Evolutionary conservation across 2,113 vertebrate species (phyloP).

Genomic region (Etheostoma cragini): DNA sequence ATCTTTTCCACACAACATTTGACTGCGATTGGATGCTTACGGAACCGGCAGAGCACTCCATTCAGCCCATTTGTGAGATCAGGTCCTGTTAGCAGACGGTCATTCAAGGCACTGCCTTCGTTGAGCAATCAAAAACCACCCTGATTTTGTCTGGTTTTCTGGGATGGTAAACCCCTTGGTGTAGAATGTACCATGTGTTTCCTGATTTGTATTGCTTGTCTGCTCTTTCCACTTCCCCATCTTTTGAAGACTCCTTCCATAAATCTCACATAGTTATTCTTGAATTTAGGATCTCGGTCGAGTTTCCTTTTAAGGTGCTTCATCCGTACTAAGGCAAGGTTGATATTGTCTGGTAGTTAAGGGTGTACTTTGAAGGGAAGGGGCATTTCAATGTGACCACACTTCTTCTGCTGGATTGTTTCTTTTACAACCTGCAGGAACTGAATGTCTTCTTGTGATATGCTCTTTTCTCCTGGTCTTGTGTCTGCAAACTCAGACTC

Average conservation of each 20-base stretch:
- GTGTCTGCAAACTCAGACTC: too few relatives aligned
- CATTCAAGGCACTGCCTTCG: not conserved
- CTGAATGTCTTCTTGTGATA: too few relatives aligned
- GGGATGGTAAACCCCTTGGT: too few relatives aligned
- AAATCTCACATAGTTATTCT: not conserved
- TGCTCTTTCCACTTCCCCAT: not conserved
- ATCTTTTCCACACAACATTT: conserved; percentile 14
- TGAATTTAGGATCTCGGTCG: not conserved
- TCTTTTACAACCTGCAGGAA: too few relatives aligned
- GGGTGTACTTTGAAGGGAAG: not conserved
- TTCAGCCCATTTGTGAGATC: not conserved
- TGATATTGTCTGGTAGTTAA: not conserved
- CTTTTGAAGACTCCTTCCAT: not conserved
- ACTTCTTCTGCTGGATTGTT: not conserved
- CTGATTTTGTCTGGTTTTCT: too few relatives aligned
- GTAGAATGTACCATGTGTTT: too few relatives aligned
- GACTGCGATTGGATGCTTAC: not conserved
- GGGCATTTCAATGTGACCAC: conserved; percentile 4
- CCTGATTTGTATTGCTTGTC: too few relatives aligned
- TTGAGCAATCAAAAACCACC: not conserved
- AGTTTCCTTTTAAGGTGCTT: not conserved
- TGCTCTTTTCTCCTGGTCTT: too few relatives aligned
- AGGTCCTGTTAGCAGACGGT: not conserved
- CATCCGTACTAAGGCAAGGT: not conserved
- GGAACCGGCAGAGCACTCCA: conserved; percentile 34